Percentiles rank a stretch among this genome's conserved stretches.
Conservation (phyloP, 2,888 invertebrate species). For the Auanema freiburgensis region DNA sequence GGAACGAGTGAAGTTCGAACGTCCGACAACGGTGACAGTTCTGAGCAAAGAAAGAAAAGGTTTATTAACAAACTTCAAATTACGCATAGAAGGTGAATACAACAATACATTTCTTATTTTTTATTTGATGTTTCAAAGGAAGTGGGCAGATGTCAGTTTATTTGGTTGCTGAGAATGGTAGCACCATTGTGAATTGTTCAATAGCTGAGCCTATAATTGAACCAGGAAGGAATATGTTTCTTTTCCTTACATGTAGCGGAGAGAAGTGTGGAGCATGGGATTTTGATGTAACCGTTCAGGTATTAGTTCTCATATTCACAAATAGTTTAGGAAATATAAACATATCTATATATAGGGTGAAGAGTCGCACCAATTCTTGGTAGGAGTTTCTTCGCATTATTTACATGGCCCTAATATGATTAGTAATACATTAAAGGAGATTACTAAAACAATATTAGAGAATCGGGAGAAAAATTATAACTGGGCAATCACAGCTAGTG, state of each 20-base stretch:
- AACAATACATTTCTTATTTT: background rate
- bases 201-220: slow-evolving; percentile 19
- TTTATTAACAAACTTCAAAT: background rate
- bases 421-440: slow-evolving; percentile 32
- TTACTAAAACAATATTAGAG: slow-evolving; percentile 26
- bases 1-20: slow-evolving; percentile 29
- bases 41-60: slow-evolving; percentile 8
- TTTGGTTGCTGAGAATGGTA: slow-evolving; percentile 31
- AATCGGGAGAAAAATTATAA: slow-evolving; percentile 18
- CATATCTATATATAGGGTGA: background rate
- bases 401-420: slow-evolving; percentile 43
- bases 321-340: background rate
- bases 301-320: slow-evolving; percentile 4
- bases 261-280: slow-evolving; percentile 34
- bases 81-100: background rate
- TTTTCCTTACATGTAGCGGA: slow-evolving; percentile 38
- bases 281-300: slow-evolving; percentile 32
- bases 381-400: slow-evolving; percentile 41
- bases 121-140: slow-evolving; percentile 22
- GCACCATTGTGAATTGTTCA: slow-evolving; percentile 27
- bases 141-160: slow-evolving; percentile 43
- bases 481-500: slow-evolving; percentile 49
- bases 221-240: slow-evolving; percentile 33
- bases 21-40: slow-evolving; percentile 23
- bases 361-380: slow-evolving; percentile 13